A percentile compares a stretch with the other conserved stretches of the same genome.
These are phyloP conservation scores for Folsomia candida DNA, from an alignment of 2,888 invertebrate species.

Conservation along the genomic window DNA sequence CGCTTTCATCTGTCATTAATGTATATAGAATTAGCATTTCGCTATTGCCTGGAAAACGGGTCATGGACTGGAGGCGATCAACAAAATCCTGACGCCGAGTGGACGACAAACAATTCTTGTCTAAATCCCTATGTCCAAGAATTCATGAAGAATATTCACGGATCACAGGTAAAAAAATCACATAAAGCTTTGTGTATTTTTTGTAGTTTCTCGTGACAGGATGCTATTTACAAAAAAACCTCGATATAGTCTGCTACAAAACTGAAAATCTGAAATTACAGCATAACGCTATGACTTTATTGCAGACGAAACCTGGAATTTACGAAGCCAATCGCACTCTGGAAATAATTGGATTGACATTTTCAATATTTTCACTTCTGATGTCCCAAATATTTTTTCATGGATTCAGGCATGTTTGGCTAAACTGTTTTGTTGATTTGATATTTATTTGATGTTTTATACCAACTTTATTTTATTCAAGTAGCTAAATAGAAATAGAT, in stretches of 20 bases:
- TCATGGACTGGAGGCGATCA: slow-evolving; percentile 52
- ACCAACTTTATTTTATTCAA: too few relatives aligned
- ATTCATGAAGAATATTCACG: slow-evolving; percentile 49
- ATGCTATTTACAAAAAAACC: background rate
- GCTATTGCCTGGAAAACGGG: slow-evolving; percentile 54
- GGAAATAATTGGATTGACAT: slow-evolving; percentile 58
- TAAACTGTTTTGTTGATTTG: slow-evolving; percentile 29
- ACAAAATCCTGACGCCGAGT: slow-evolving; percentile 50
- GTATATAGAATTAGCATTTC: slow-evolving; percentile 54
- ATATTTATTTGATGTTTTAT: too few relatives aligned
- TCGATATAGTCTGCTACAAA: background rate
- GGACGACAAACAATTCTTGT: slow-evolving; percentile 56
- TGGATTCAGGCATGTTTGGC: slow-evolving; percentile 56
- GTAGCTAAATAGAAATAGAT: too few relatives aligned
- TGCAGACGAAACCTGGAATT: slow-evolving; percentile 52
- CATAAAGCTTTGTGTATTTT: too few relatives aligned
- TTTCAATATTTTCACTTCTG: slow-evolving; percentile 57
- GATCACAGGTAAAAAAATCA: slow-evolving; percentile 52
- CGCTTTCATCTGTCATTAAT: too few relatives aligned
- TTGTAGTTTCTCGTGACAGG: too few relatives aligned
- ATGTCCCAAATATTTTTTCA: slow-evolving; percentile 58
- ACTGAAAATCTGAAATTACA: background rate
- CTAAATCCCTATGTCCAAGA: slow-evolving; percentile 54
- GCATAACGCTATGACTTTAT: slow-evolving; percentile 53
- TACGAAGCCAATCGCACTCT: slow-evolving; percentile 54